phyloP scores from a whole-genome alignment of 2,888 invertebrate genomes.

The Eilema depressum region DNA sequence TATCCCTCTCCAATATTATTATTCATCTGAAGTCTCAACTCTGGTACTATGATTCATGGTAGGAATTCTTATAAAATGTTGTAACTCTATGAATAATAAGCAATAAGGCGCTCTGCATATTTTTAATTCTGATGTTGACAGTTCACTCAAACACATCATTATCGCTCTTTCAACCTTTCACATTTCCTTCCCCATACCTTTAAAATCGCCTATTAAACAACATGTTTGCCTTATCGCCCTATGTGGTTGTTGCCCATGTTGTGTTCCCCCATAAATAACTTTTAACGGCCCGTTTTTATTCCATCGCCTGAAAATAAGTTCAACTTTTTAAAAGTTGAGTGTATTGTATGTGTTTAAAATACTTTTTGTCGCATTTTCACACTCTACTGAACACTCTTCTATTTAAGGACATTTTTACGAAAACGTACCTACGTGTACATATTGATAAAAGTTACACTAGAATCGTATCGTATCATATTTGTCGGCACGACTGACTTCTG shows the following conservation, averaged over 20 bases:
- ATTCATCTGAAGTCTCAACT: background rate
- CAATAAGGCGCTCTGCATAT: too few species aligned
- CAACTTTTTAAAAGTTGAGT: conserved; percentile 47
- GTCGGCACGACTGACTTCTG: background rate
- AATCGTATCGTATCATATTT: background rate
- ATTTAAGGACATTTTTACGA: too few species aligned
- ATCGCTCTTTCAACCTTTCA: background rate
- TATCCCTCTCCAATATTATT: background rate
- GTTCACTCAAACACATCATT: conserved; percentile 2
- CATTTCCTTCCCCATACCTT: background rate
- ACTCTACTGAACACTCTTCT: background rate
- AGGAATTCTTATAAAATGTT: background rate
- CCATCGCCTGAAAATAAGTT: conserved; percentile 39
- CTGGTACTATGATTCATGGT: background rate
- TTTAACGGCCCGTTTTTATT: conserved; percentile 46
- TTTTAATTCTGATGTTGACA: too few species aligned
- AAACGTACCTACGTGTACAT: too few species aligned
- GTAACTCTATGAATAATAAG: too few species aligned
- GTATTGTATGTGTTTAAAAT: conserved; percentile 36
- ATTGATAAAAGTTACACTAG: too few species aligned
- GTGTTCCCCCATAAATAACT: conserved; percentile 43
- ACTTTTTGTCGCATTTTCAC: conserved; percentile 26
- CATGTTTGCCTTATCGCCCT: conserved; percentile 37
- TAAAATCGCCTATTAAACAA: conserved; percentile 29
- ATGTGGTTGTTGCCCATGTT: conserved; percentile 34